A percentile compares a stretch with the other conserved stretches of the same genome.
phyloP scores from a whole-genome alignment of 2,113 vertebrate genomes.

The Dolichotis patagonum region DNA sequence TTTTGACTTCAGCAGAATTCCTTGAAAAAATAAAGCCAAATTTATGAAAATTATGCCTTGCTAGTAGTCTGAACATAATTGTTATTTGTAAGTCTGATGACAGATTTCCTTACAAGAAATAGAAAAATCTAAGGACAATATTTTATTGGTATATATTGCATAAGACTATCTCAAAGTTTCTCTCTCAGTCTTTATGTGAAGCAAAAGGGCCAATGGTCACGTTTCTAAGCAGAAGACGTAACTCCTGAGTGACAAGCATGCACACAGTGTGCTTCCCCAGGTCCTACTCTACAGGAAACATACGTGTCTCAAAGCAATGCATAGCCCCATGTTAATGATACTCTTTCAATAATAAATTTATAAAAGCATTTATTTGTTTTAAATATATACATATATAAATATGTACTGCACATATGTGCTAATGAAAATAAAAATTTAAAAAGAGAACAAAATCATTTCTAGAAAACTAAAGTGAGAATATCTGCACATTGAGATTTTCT shows the following conservation, averaged over 20 bases:
- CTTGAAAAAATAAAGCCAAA: neutral
- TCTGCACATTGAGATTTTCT: neutral
- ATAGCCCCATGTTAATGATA: neutral
- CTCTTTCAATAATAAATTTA: neutral
- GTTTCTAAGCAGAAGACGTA: neutral
- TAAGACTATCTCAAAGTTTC: neutral
- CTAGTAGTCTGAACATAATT: neutral
- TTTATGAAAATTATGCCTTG: neutral
- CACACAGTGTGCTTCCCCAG: neutral
- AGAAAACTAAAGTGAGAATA: neutral
- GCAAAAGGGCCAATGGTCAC: rapidly evolving
- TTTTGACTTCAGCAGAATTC: neutral
- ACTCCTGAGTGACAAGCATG: neutral
- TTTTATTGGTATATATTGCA: neutral
- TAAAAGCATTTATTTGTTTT: neutral
- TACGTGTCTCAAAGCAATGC: neutral
- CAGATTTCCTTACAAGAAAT: neutral
- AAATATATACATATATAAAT: neutral
- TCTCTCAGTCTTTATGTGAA: neutral
- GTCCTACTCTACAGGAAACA: neutral
- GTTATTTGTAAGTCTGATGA: neutral
- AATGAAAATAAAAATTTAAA: neutral
- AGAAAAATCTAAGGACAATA: neutral
- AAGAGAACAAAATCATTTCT: neutral
- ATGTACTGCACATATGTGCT: neutral